These are phyloP conservation scores for Macrosoma leucophasiata DNA, from an alignment of 2,888 invertebrate genomes.

Conservation along the genomic window DNA sequence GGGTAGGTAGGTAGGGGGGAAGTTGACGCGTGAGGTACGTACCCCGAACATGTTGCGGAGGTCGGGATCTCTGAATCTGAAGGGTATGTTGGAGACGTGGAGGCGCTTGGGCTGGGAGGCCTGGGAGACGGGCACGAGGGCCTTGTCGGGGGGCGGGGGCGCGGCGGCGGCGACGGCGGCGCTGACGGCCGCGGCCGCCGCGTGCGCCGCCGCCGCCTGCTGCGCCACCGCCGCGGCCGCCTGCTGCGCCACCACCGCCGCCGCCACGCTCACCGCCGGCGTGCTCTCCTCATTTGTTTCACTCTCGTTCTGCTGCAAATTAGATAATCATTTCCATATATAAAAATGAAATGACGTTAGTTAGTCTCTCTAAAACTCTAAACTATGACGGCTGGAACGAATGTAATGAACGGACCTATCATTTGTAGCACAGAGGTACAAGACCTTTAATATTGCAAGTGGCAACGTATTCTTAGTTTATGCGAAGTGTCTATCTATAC, in stretches of 20 bases:
- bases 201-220: conserved; percentile 71
- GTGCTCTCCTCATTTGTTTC: conserved; percentile 74
- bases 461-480: too few species aligned
- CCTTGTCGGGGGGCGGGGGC: conserved; percentile 60
- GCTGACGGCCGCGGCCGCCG: conserved; percentile 57
- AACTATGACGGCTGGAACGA: too few species aligned
- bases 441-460: too few species aligned
- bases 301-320: conserved; percentile 53
- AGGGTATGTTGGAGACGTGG: conserved; percentile 99
- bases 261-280: conserved; percentile 72
- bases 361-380: too few species aligned
- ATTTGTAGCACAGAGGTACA: too few species aligned
- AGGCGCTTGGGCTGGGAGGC: conserved; percentile 91
- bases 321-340: conserved; percentile 1
- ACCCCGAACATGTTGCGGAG: conserved; percentile 99
- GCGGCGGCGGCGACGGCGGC: conserved; percentile 48
- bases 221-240: conserved; percentile 54
- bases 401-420: too few species aligned
- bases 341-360: not conserved
- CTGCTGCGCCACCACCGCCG: conserved; percentile 51
- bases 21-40: conserved; percentile 60
- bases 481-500: too few species aligned
- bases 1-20: conserved; percentile 6
- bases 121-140: conserved; percentile 70
- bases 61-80: conserved; percentile 99